phyloP scores from a whole-genome alignment of 2,888 invertebrate genomes.

The Tolmerus cingulatus region DNA sequence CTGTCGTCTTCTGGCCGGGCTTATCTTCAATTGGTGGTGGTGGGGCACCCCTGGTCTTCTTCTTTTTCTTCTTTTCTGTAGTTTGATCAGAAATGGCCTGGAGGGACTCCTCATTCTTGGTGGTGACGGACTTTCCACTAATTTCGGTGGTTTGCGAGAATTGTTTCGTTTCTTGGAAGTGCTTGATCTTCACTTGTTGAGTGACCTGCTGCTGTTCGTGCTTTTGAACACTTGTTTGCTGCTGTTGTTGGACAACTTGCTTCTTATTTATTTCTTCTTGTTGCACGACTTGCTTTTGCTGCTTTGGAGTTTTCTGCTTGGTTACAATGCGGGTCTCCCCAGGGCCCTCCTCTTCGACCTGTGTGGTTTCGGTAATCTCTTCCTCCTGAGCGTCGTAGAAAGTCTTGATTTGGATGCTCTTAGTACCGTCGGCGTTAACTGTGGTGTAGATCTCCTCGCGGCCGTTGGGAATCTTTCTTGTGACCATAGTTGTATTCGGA shows the following conservation, averaged over 20 bases:
- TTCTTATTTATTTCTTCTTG: slow-evolving; percentile 54
- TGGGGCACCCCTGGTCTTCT: slow-evolving; percentile 57
- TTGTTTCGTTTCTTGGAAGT: slow-evolving; percentile 50
- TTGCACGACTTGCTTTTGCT: slow-evolving; percentile 37
- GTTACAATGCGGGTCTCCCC: background rate
- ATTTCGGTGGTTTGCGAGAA: slow-evolving; percentile 58
- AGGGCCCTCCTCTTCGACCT: background rate
- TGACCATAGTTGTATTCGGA: slow-evolving; percentile 56
- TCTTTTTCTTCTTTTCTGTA: slow-evolving; percentile 57
- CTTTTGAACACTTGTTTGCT: slow-evolving; percentile 48
- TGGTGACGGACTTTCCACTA: slow-evolving; percentile 58
- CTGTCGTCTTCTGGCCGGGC: slow-evolving; percentile 58
- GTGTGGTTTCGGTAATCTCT: slow-evolving; percentile 42
- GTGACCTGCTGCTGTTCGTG: slow-evolving; percentile 46
- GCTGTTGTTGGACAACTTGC: slow-evolving; percentile 52
- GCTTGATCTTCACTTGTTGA: background rate
- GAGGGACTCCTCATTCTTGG: slow-evolving; percentile 25
- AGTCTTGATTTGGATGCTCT: slow-evolving; percentile 59
- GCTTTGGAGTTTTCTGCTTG: slow-evolving; percentile 46
- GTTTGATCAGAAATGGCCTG: slow-evolving; percentile 16
- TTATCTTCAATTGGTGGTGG: slow-evolving; percentile 55
- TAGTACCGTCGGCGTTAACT: slow-evolving; percentile 58
- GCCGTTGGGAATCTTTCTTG: slow-evolving; percentile 57
- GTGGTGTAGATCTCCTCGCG: slow-evolving; percentile 62
- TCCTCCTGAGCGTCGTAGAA: slow-evolving; percentile 60